Conservation (phyloP, 2,797 vertebrate species). For the Chelidonichthys spinosus region DNA sequence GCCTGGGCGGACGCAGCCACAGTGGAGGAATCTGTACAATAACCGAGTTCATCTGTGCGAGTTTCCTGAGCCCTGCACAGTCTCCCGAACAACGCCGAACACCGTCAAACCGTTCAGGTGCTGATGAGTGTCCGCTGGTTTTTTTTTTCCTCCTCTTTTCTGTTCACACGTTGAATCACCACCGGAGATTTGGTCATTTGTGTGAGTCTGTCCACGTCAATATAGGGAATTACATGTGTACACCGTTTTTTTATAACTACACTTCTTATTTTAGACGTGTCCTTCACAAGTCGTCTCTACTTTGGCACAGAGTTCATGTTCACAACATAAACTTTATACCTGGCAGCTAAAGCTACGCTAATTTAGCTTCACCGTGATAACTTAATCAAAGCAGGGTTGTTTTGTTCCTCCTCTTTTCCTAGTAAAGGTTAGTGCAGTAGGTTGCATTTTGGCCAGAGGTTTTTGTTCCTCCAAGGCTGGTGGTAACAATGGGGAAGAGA, state of each 20-base stretch:
- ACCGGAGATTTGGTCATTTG: slow-evolving; percentile 67
- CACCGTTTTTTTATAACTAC: slow-evolving; percentile 34
- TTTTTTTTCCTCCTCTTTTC: slow-evolving; percentile 15
- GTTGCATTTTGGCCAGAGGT: slow-evolving; percentile 65
- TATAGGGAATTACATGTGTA: slow-evolving; percentile 19
- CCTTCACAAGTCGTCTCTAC: slow-evolving; percentile 53
- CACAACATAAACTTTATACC: slow-evolving; percentile 64
- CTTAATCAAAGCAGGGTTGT: slow-evolving; percentile 21
- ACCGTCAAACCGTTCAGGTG: slow-evolving; percentile 28
- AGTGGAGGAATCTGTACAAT: slow-evolving; percentile 62
- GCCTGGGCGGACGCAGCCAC: slow-evolving; percentile 13
- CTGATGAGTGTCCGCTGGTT: slow-evolving; percentile 19
- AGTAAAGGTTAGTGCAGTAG: slow-evolving; percentile 68
- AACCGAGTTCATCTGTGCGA: slow-evolving; percentile 54
- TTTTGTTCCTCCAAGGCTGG: slow-evolving; percentile 68
- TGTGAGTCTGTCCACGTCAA: slow-evolving; percentile 51
- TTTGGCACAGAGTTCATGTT: slow-evolving; percentile 78
- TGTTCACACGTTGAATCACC: slow-evolving; percentile 29
- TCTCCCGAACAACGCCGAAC: slow-evolving; percentile 44
- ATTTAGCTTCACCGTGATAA: slow-evolving; percentile 32
- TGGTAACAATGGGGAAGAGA: slow-evolving; percentile 64
- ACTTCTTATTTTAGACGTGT: slow-evolving; percentile 37
- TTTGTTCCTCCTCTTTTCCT: slow-evolving; percentile 20
- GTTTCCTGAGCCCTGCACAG: slow-evolving; percentile 62
- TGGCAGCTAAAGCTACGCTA: slow-evolving; percentile 29